Evolutionary conservation across 2,888 invertebrate genomes (phyloP), one percentile per base, ranked within the genome.

Genomic region (Coecobrya sp.): DNA sequence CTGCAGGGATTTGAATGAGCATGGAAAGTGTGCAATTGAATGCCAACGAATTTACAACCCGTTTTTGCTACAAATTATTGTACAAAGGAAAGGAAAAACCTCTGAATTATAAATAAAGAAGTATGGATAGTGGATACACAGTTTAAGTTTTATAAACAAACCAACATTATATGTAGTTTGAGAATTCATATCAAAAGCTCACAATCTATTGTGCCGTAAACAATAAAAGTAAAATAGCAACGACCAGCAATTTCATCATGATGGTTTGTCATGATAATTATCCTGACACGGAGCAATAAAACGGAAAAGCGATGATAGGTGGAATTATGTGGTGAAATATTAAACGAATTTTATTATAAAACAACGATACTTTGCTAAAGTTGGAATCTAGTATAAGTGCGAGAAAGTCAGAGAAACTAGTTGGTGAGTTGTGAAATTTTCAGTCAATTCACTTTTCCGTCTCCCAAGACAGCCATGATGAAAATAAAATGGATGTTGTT

Each of bases 391-490:
- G 42, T 0, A 13, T 16, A 42, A 42, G 10, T 4, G 42, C 8
- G 73, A n/a, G 16, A 16, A 19, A 73, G 42, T 73, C 42, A 36
- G 68, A 36, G 8, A 68, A 13, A 4, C 36, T n/a, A 36, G 36
- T 36, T 36, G 16, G 36, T 68, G 42, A 73, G 73, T 73, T 73
- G 36, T 10, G 30, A 68, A 30, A 73, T 42, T 73, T 45, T 36
- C 42, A 19, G 19, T 73, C 73, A 73, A 68, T 73, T 73, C 42
- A 5, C 36, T 73, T 42, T 30, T 45, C 19, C 73, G 36, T 3
- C 36, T 16, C 73, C 73, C 73, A 73, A 73, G 73, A 73, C 73
- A 73, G 36, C 42, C 42, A 2, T 42, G 73, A 42, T 42, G 73
- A 73, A 45, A 73, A 73, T 45, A 42, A 36, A 73, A 42, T 45